phyloP scores from a whole-genome alignment of 2,797 vertebrate genomes.

The Ptychobarbus kaznakovi region DNA sequence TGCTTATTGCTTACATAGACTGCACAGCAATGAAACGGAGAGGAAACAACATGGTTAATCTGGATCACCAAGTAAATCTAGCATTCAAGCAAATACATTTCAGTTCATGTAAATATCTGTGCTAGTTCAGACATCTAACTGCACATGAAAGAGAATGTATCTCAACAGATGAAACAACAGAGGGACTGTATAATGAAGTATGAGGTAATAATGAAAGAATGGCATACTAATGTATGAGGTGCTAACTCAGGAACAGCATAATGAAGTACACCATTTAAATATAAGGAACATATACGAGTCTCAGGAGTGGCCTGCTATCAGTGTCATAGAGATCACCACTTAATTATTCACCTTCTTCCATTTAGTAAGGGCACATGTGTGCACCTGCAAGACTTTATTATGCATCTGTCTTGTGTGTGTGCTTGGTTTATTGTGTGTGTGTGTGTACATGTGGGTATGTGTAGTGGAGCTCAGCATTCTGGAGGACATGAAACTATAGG shows the following conservation, averaged over 20 bases:
- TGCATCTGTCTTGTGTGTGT: constrained; percentile 9
- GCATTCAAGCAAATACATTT: neutral
- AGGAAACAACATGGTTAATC: neutral
- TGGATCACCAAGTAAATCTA: neutral
- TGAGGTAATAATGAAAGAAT: constrained; percentile 34
- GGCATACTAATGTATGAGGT: neutral
- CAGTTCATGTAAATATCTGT: no score
- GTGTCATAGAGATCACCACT: neutral
- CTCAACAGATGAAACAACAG: constrained; percentile 22
- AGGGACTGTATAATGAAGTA: constrained; percentile 29
- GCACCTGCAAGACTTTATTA: neutral
- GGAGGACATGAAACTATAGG: constrained; percentile 18
- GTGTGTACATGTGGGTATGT: neutral
- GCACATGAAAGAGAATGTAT: constrained; percentile 5
- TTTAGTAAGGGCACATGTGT: neutral
- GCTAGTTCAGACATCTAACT: neutral
- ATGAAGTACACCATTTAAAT: neutral
- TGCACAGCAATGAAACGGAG: neutral
- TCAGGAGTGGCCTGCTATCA: neutral
- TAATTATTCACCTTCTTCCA: constrained; percentile 11
- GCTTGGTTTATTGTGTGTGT: neutral
- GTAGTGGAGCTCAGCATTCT: constrained; percentile 10
- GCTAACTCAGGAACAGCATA: neutral
- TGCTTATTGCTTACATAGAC: neutral
- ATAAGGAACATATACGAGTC: neutral